phyloP scores from a whole-genome alignment of 2,113 vertebrate genomes.

The Parotia lawesii region DNA sequence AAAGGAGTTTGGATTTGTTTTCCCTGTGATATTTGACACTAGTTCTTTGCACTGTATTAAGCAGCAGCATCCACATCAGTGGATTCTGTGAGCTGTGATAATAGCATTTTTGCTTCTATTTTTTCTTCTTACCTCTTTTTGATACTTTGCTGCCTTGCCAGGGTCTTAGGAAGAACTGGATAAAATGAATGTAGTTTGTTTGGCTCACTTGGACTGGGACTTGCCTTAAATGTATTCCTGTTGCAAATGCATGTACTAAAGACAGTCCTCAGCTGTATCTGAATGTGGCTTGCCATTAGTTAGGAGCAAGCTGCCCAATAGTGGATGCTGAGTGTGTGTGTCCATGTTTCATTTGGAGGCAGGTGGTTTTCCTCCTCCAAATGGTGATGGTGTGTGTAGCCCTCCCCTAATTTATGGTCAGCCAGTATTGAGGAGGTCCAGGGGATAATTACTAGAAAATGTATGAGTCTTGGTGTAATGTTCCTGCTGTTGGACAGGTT shows the following conservation, averaged over 20 bases:
- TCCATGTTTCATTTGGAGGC: background rate
- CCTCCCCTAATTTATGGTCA: background rate
- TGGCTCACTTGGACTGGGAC: background rate
- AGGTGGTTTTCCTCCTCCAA: background rate
- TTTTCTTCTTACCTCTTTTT: background rate
- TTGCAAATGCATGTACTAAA: accelerated
- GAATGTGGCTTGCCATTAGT: background rate
- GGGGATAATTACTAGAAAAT: background rate
- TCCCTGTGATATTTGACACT: background rate
- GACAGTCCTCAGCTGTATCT: background rate
- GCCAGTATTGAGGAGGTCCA: background rate
- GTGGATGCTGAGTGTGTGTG: background rate
- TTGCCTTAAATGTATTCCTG: background rate
- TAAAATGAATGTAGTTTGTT: background rate
- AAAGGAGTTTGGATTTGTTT: background rate
- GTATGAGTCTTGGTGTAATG: background rate
- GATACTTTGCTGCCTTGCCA: background rate
- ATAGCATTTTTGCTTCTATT: background rate
- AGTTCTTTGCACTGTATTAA: background rate
- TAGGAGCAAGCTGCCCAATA: accelerated
- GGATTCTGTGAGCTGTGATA: background rate
- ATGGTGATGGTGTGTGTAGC: background rate
- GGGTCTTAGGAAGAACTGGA: background rate
- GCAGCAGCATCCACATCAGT: background rate
- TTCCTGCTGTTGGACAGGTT: background rate